A percentile compares a stretch with the other conserved stretches of the same genome.
Conservation (phyloP, 2,797 vertebrate species). For the Aplochiton taeniatus region DNA sequence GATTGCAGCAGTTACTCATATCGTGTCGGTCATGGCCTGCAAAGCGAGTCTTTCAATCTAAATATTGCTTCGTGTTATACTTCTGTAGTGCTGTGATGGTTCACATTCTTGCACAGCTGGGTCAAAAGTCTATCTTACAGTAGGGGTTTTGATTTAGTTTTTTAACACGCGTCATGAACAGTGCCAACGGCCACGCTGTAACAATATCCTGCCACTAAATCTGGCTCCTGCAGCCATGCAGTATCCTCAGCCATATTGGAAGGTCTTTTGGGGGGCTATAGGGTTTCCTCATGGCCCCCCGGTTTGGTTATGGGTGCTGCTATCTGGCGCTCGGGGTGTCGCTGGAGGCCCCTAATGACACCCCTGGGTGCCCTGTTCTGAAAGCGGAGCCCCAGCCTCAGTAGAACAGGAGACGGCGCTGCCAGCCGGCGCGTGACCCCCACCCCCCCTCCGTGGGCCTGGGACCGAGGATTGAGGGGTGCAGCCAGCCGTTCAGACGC, state of each 20-base stretch:
- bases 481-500: constrained; percentile 41
- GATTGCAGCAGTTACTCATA: too few species aligned
- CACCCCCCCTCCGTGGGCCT: not conserved
- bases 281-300: not conserved
- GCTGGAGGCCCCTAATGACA: constrained; percentile 5
- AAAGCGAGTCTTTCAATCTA: not conserved
- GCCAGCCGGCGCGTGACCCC: constrained; percentile 30
- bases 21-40: too few species aligned
- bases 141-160: not conserved
- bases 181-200: too few species aligned
- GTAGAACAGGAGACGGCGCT: constrained; percentile 9
- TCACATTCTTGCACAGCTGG: constrained; percentile 16
- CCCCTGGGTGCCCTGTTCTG: constrained; percentile 27
- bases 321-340: not conserved
- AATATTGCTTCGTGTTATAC: not conserved
- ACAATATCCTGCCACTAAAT: too few species aligned
- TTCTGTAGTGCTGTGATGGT: not conserved
- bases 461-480: constrained; percentile 37
- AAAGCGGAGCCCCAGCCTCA: constrained; percentile 38
- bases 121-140: constrained; percentile 16
- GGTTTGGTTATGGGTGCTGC: not conserved
- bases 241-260: too few species aligned
- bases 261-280: too few species aligned
- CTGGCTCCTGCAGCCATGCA: too few species aligned
- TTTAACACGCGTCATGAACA: not conserved